A percentile compares a stretch with the other conserved stretches of the same genome.
Evolutionary conservation across 2,113 vertebrate genomes (phyloP).

Genomic region (Callocephalon fimbriatum): DNA sequence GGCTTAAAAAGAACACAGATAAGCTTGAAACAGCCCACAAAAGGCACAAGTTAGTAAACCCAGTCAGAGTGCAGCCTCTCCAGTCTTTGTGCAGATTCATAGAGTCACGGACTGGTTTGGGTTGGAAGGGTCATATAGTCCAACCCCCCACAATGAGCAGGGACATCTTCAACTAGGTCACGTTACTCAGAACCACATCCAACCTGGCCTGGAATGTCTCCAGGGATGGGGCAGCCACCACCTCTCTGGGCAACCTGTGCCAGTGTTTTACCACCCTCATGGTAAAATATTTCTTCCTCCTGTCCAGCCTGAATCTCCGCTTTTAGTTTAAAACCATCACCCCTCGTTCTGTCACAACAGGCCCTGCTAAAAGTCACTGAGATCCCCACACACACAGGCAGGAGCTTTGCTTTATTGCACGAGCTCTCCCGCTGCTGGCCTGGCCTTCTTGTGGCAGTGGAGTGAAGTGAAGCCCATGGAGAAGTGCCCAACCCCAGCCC

Average conservation of each 20-base stretch:
- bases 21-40: neutral
- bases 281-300: neutral
- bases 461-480: neutral
- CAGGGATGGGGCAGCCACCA: neutral
- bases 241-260: neutral
- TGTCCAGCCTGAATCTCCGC: neutral
- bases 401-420: neutral
- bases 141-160: neutral
- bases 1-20: neutral
- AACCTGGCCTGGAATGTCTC: neutral
- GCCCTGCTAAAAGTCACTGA: neutral
- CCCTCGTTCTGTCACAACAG: neutral
- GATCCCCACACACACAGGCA: accelerated
- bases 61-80: accelerated
- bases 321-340: neutral
- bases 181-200: neutral
- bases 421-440: neutral
- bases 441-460: neutral
- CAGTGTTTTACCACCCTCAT: neutral
- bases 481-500: neutral
- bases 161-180: neutral
- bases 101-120: neutral
- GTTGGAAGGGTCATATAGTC: neutral
- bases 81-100: neutral
- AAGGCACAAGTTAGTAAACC: neutral